Evolutionary conservation across 2,797 vertebrate species (phyloP), one percentile per base, ranked within the genome.

Genomic region (Syndactyla subalaris): DNA sequence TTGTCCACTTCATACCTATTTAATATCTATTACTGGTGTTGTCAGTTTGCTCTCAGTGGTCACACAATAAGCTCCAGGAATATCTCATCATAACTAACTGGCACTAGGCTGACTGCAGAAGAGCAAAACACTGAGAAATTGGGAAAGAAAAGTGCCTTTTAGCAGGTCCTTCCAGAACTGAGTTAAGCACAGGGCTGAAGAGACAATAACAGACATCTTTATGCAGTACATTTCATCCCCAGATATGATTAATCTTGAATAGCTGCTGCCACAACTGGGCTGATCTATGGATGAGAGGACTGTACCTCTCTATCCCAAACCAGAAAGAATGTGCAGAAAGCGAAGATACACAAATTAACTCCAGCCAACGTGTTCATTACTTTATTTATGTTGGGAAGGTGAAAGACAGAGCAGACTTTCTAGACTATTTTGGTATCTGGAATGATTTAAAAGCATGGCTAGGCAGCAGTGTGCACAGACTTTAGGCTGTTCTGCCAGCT

Each of bases 331-430:
- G 87, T 84, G 72, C n/a, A 86, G 82, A 85, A 73, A 91, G 85
- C 21, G 62, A 71, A 80, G 86, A 85, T 17, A 62, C 38, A 79
- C 30, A 41, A 51, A 67, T 24, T 49, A 75, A 88, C 88, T 24
- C 68, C 81, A 68, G 89, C 26, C 92, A 85, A 58, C 0, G 1
- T 41, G 43, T 66, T 85, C 80, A 45, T 74, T 73, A 17, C 52
- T 94, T 93, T 95, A 68, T 96, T 96, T 96, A 36, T 92, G 26
- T 66, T 92, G 89, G 73, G 85, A 92, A 96, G 61, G 73, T 94
- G 83, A 76, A 93, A 93, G 82, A 74, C 62, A 70, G 45, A 93
- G 34, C 67, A 87, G 83, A 76, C 71, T 79, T 91, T 81, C 59
- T 71, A 73, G 72, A 62, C 91, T 91, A 87, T 88, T 95, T 93